Evolutionary conservation across 2,888 invertebrate genomes (phyloP), one percentile per base, ranked within the genome.

Genomic region (Formica aserva): DNA sequence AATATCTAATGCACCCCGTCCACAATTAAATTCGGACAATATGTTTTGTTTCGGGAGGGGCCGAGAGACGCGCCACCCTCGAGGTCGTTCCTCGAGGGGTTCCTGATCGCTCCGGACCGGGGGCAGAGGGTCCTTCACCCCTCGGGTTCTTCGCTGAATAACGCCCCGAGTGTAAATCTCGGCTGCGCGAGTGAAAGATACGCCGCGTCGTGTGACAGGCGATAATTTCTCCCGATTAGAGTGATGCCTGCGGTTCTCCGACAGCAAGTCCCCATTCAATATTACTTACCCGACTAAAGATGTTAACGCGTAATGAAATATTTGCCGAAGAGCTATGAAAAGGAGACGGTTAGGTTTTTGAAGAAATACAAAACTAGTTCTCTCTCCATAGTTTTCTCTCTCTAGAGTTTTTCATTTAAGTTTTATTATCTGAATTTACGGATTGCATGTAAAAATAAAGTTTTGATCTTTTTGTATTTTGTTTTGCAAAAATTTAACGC

Each of bases 11-110:
- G 93, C 92, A 91, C 90, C 91, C 92, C 91, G 90, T 94, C 91
- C 90, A 94, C 93, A 94, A 94, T 94, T 94, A 94, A 94, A 94
- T 94, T 94, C 93, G 92, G 93, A 94, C 94, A 94, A 94, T 94
- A 94, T 94, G 94, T 94, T 94, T 94, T 94, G 94, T 94, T 94
- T 94, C 93, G 93, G 55, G 82, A 86, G 75, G 85, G 87, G 86
- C 66, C 55, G 72, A 71, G 13, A 69, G 60, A 57, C 38, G 71
- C 60, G 48, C 88, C 91, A 92, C 92, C 92, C 92, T 92, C 89
- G 87, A 86, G 52, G 81, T 82, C 67, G 82, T 35, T 6, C 35
- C 55, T 76, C 48, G 80, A 83, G 75, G 88, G 88, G 82, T 84
- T 18, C 67, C 65, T 72, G 76, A 45, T 52, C 67, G 45, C 60